These are phyloP conservation scores for Erannis defoliaria DNA, from an alignment of 2,888 invertebrate species.

Conservation along the genomic window DNA sequence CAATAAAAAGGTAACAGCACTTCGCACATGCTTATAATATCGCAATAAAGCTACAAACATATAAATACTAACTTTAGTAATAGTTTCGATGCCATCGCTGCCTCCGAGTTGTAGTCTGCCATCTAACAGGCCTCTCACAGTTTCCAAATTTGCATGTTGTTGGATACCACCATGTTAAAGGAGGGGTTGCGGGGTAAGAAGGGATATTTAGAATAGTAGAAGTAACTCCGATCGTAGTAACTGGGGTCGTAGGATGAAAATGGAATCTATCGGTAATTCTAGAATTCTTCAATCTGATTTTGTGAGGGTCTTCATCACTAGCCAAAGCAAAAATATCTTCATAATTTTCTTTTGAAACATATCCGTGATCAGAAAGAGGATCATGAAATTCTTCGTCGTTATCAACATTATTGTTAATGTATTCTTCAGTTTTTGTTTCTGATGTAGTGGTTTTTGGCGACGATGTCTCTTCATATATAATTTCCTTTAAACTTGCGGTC, in stretches of 20 bases:
- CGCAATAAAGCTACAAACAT: background rate
- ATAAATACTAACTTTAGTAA: constrained; percentile 29
- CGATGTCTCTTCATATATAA: background rate
- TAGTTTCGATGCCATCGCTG: constrained; percentile 9
- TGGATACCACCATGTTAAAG: constrained; percentile 47
- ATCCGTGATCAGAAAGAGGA: background rate
- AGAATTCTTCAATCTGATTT: background rate
- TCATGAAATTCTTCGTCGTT: background rate
- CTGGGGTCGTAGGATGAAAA: background rate
- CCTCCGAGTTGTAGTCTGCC: constrained; percentile 45
- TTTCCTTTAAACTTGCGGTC: background rate
- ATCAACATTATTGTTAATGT: background rate
- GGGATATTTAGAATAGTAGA: no score
- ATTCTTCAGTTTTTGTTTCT: background rate
- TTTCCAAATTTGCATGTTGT: constrained; percentile 40
- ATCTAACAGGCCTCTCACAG: constrained; percentile 53
- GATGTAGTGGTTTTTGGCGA: background rate
- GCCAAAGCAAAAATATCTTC: background rate
- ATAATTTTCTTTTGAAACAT: background rate
- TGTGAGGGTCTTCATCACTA: background rate
- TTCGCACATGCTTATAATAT: background rate
- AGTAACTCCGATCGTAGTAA: background rate
- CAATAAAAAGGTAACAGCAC: background rate
- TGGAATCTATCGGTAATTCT: no score
- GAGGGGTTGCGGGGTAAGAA: no score